These are phyloP conservation scores for Pseudomyrmex flavicornis DNA, from an alignment of 1,140 invertebrate genomes.

Conservation along the genomic window DNA sequence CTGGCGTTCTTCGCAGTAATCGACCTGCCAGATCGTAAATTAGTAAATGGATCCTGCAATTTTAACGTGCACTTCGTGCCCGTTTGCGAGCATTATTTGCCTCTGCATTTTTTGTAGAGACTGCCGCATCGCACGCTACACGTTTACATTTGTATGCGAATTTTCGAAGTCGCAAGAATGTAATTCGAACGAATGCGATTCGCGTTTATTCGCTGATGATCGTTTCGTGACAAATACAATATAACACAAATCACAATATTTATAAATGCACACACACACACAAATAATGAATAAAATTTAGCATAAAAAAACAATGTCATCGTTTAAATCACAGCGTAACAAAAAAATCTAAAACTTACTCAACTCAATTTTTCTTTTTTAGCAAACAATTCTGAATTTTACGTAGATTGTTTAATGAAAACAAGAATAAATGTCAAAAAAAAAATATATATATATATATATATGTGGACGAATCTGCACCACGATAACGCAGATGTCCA, in stretches of 20 bases:
- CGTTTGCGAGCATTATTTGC: slow-evolving; percentile 29
- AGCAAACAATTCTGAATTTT: background rate
- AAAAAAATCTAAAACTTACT: no score
- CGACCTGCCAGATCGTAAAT: slow-evolving; percentile 44
- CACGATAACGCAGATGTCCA: background rate
- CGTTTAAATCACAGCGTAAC: no score
- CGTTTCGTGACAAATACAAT: slow-evolving; percentile 17
- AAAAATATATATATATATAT: background rate
- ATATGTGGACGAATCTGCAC: background rate
- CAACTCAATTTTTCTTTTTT: background rate
- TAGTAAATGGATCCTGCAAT: slow-evolving; percentile 59
- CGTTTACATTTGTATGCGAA: slow-evolving; percentile 43
- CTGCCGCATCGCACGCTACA: background rate
- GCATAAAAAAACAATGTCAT: no score
- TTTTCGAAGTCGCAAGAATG: slow-evolving; percentile 21
- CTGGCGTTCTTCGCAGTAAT: slow-evolving; percentile 36
- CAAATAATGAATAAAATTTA: slow-evolving; percentile 6
- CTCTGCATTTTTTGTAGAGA: slow-evolving; percentile 14
- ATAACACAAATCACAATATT: slow-evolving; percentile 9
- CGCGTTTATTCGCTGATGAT: background rate
- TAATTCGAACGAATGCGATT: slow-evolving; percentile 22
- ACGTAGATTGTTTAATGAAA: background rate
- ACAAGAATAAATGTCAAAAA: background rate
- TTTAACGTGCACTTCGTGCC: slow-evolving; percentile 40
- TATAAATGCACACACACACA: background rate